phyloP scores from a whole-genome alignment of 1,140 invertebrate genomes.

The Zaprionus lachaisei region DNA sequence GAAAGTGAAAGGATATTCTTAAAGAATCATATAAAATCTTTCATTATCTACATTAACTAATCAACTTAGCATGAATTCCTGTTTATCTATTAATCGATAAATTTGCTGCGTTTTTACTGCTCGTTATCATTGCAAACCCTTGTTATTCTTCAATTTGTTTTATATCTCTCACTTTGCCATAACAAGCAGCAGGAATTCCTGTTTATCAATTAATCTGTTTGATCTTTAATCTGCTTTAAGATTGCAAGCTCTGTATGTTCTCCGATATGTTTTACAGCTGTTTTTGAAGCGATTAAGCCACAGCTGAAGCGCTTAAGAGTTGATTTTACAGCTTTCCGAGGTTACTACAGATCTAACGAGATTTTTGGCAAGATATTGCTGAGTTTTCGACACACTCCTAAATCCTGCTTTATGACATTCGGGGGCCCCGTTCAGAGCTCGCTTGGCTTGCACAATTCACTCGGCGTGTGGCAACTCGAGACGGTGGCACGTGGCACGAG shows the following conservation, averaged over 20 bases:
- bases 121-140: too few species aligned
- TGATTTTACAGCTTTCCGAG: background rate
- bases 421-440: background rate
- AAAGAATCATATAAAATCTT: too few species aligned
- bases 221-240: background rate
- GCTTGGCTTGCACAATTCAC: slow-evolving; percentile 26
- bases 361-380: background rate
- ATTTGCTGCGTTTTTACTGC: background rate
- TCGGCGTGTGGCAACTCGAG: slow-evolving; percentile 27
- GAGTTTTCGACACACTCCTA: slow-evolving; percentile 39
- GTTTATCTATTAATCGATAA: background rate
- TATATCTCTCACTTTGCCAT: too few species aligned
- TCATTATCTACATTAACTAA: too few species aligned
- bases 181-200: too few species aligned
- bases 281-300: background rate
- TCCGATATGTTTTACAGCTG: background rate
- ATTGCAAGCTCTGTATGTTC: background rate
- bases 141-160: too few species aligned
- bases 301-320: background rate
- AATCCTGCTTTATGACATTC: slow-evolving; percentile 48
- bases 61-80: too few species aligned
- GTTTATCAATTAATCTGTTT: slow-evolving; percentile 8
- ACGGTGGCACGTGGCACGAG: slow-evolving; percentile 50
- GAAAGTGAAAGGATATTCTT: too few species aligned
- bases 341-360: slow-evolving; percentile 1